These are phyloP conservation scores for Hypomecis punctinalis DNA, from an alignment of 2,888 invertebrate genomes.

Conservation along the genomic window DNA sequence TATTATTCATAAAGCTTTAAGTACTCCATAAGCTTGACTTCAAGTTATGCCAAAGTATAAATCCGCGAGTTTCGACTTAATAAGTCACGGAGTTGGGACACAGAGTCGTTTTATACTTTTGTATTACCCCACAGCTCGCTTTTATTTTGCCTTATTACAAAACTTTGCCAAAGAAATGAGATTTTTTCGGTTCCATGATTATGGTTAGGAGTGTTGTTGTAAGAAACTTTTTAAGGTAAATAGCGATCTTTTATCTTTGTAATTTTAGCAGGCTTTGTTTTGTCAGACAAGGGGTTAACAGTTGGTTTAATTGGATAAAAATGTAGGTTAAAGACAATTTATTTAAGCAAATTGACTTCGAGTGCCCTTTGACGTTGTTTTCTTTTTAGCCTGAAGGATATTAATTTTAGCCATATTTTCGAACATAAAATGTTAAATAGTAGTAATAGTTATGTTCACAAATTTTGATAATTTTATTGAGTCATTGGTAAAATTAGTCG, in stretches of 20 bases:
- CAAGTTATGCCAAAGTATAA: conserved; percentile 15
- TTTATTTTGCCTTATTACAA: conserved; percentile 33
- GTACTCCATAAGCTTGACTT: conserved; percentile 11
- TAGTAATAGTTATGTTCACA: too few relatives aligned
- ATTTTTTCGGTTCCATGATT: conserved; percentile 42
- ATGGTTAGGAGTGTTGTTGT: conserved; percentile 9
- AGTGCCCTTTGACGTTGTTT: too few relatives aligned
- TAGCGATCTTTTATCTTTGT: not conserved
- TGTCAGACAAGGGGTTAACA: not conserved
- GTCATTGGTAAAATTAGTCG: too few relatives aligned
- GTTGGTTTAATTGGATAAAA: too few relatives aligned
- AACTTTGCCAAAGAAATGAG: conserved; percentile 40
- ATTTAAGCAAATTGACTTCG: too few relatives aligned
- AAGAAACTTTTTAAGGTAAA: conserved; percentile 1
- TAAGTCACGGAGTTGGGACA: conserved; percentile 16
- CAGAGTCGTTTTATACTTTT: conserved; percentile 18
- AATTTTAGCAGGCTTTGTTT: not conserved
- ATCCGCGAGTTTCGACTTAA: conserved; percentile 12
- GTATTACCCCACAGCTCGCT: conserved; percentile 20
- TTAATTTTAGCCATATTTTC: too few relatives aligned
- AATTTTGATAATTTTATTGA: too few relatives aligned
- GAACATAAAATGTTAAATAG: too few relatives aligned
- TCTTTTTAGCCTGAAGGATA: too few relatives aligned
- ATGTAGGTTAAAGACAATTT: too few relatives aligned
- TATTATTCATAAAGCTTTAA: conserved; percentile 15